Base-by-base conservation (phyloP, 2,797 vertebrate species). In the Lithobates pipiens region DNA sequence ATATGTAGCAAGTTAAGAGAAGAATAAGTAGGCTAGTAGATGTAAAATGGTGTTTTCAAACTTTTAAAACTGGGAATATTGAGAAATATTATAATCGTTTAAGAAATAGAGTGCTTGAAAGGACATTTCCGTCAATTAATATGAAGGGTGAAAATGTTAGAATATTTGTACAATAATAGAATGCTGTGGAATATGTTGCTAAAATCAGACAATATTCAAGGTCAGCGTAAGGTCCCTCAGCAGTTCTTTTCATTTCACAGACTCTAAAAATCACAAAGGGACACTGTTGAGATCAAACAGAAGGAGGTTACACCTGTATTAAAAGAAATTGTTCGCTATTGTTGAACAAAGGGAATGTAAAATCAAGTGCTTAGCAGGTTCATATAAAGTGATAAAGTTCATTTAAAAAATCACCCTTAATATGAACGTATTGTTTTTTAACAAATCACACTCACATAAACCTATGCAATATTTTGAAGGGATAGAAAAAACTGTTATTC, bases 221-320 rank as follows among this genome's bases (percentile, higher is more conserved):
- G 70, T 82, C 70, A 73, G 25, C 39, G 57, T 18, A 63, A 74
- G 69, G 70, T 71, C 34, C 39, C 80, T 73, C 80, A 29, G 34
- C 63, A 70, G 54, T 65, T 54, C 32, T 81, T 82, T 82, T 73
- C 36, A 82, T 42, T 54, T 42, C 50, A 71, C 61, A 65, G 46
- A 32, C 46, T 73, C 70, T 73, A 57, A 74, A 65, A 74, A 73
- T 57, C 80, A 82, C 34, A 63, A 82, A 73, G 61, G 57, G 69
- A 73, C 36, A 71, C 80, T 44, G 80, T 23, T 61, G 80, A 82
- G 69, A 82, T 82, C 54, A 74, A 32, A 82, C 72, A 69, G 61
- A 82, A 82, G 34, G 15, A 73, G 50, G 80, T 82, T 82, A 82
- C 70, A 82, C 70, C 70, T 82, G 70, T 61, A 61, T 81, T 81